Evolutionary conservation across 1,140 invertebrate genomes (phyloP).

Genomic region (Drosophila bocki): DNA sequence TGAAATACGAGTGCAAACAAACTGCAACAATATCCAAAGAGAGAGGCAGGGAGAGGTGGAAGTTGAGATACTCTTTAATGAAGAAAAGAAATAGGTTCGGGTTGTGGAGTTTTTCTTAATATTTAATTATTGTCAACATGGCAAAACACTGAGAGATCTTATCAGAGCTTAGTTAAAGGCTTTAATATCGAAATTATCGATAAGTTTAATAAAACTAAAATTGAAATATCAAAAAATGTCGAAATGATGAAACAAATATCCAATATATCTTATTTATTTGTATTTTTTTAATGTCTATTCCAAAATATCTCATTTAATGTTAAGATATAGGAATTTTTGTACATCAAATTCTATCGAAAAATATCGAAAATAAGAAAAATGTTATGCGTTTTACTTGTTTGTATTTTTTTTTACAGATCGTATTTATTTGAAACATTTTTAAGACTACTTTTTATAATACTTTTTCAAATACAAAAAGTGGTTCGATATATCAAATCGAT

Average conservation of each 20-base stretch:
- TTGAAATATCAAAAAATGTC: not conserved
- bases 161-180: rapidly evolving
- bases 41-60: not conserved
- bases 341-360: too few relatives aligned
- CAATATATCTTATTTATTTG: too few relatives aligned
- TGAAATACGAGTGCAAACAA: slow-evolving; percentile 76
- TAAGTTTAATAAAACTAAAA: not conserved
- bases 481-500: not conserved
- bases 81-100: not conserved
- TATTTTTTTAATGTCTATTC: too few relatives aligned
- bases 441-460: not conserved
- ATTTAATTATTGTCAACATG: not conserved
- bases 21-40: slow-evolving; percentile 35
- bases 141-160: not conserved
- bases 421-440: not conserved
- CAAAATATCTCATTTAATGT: too few relatives aligned
- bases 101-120: not conserved
- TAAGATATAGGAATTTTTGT: too few relatives aligned
- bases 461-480: not conserved
- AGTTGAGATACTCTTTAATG: slow-evolving; percentile 6
- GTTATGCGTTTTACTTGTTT: too few relatives aligned
- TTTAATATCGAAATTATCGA: not conserved
- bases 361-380: too few relatives aligned
- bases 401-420: too few relatives aligned
- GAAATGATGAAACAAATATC: too few relatives aligned